Evolutionary conservation across 2,888 invertebrate genomes (phyloP).

Genomic region (Ormyrus labotus): DNA sequence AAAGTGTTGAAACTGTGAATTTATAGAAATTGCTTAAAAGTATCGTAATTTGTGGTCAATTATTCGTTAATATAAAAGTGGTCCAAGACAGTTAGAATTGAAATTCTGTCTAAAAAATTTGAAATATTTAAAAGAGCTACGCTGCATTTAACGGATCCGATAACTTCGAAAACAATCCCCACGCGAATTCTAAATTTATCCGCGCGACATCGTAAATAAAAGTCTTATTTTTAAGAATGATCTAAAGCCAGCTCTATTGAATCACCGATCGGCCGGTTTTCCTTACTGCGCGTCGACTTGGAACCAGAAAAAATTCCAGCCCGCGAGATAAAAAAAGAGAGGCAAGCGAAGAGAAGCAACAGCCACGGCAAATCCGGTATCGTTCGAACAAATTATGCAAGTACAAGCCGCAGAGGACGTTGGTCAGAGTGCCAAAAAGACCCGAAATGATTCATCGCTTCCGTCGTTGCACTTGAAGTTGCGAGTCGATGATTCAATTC

Average conservation of each 20-base stretch:
- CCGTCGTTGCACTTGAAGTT: neutral
- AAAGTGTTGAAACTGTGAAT: no score
- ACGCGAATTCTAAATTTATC: neutral
- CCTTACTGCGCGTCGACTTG: neutral
- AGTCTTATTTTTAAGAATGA: constrained; percentile 23
- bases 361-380: neutral
- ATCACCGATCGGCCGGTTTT: neutral
- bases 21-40: no score
- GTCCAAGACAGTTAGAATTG: no score
- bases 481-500: constrained; percentile 39
- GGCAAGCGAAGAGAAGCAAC: neutral
- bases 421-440: constrained; percentile 11
- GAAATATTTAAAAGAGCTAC: no score
- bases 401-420: neutral
- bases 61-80: no score
- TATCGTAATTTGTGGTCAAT: no score
- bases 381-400: constrained; percentile 46
- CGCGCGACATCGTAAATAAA: neutral
- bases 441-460: no score
- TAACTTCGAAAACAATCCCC: no score
- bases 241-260: constrained; percentile 5
- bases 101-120: no score
- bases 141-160: no score
- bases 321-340: neutral
- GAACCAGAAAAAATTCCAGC: neutral